Evolutionary conservation across 2,797 vertebrate species (phyloP).

Genomic region (Sarcophilus harrisii): DNA sequence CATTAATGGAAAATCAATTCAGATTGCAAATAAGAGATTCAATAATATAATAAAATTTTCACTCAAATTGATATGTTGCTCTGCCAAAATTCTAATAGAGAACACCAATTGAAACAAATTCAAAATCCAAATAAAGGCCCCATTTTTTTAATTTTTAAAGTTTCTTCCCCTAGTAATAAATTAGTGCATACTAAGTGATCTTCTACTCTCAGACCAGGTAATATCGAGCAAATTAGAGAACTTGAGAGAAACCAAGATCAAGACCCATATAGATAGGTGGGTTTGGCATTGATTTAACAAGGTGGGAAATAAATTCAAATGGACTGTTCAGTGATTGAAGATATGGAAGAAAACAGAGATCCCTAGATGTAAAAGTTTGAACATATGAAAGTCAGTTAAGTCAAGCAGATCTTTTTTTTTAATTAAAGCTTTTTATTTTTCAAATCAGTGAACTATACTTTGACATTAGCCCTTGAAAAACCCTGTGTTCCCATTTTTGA

Average conservation of each 20-base stretch:
- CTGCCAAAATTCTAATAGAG: neutral
- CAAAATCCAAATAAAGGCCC: neutral
- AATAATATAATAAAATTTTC: neutral
- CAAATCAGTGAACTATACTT: too few species aligned
- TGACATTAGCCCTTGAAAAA: too few species aligned
- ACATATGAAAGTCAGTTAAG: neutral
- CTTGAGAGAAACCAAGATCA: neutral
- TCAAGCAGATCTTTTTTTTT: too few species aligned
- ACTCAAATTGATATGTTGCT: neutral
- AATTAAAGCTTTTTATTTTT: too few species aligned
- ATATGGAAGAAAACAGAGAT: neutral
- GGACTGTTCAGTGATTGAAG: neutral
- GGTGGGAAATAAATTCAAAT: neutral
- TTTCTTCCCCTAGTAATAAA: neutral
- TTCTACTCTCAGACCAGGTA: neutral
- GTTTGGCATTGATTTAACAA: neutral
- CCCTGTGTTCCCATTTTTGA: too few species aligned
- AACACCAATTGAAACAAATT: slow-evolving; percentile 44
- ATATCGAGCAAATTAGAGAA: rapidly evolving
- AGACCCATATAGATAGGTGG: too few species aligned
- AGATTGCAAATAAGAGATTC: neutral
- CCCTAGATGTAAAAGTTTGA: neutral
- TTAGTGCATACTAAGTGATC: slow-evolving; percentile 1
- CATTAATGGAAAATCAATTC: slow-evolving; percentile 14
- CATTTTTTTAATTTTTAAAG: slow-evolving; percentile 5